Evolutionary conservation across 35 echinoderm and acorn worm genomes (phyloP), one percentile per base, ranked within the genome.

Genomic region (Holothuria glaberrima): DNA sequence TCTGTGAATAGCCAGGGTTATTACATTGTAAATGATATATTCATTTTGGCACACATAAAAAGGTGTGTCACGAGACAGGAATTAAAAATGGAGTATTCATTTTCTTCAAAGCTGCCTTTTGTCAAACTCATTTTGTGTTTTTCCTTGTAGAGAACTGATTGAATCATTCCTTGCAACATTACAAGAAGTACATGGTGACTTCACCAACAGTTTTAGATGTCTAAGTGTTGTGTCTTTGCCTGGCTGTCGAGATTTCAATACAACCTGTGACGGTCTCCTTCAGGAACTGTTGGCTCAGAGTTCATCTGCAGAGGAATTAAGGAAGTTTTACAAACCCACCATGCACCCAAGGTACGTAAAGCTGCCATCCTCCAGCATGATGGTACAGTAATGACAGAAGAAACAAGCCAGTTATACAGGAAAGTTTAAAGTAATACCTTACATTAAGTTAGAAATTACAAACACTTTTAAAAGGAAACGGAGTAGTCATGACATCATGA

Each of bases 181-280:
- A 83, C 82, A 95, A 59, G 67, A 85, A 32, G 94, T 94, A 12
- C 73, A 89, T 63, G 93, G 93, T 13, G 97, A 99, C 33, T 99
- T 95, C 68, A 99, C 97, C 48, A 99, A 99, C 57, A 86, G 82
- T 50, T 99, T 99, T 65, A 82, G 97, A 34, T 91, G 91, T 77
- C 89, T 99, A 41, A 95, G 91, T 70, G 59, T 30, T 10, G 10
- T 99, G 32, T 50, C 82, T 10, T 92, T 99, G 9, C 97, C 97
- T 68, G 91, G 88, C 44, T 48, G 68, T 22, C 13, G 30, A 44
- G 87, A 48, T 38, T 61, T 21, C 25, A 56, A 90, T 36, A 87
- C 87, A 18, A 35, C 67, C 9, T 58, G 35, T 26, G 62, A 89
- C 26, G 33, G 58, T 46, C 66, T 83, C 38, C 59, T 75, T 30